Conservation (phyloP, 2,888 invertebrate genomes). For the Sepioteuthis lessoniana region DNA sequence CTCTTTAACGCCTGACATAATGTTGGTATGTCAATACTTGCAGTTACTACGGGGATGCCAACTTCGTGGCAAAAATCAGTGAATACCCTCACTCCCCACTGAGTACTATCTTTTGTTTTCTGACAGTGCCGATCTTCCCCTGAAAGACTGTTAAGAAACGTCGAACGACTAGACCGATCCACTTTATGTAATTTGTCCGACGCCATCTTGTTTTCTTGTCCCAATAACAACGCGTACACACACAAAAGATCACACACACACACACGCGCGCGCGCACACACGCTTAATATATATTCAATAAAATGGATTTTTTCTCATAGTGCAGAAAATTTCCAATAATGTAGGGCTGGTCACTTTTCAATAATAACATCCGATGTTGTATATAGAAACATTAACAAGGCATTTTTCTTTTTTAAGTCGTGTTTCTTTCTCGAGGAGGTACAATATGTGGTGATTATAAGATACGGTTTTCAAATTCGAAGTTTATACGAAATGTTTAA, state of each 20-base stretch:
- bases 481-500: background rate
- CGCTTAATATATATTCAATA: conserved; percentile 43
- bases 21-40: background rate
- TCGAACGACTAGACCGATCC: background rate
- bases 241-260: background rate
- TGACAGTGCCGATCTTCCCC: background rate
- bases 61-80: conserved; percentile 43
- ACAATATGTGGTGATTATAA: too few species aligned
- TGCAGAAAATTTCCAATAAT: conserved; percentile 40
- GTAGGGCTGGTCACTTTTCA: background rate
- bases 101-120: conserved; percentile 34
- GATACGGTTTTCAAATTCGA: background rate
- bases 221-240: background rate
- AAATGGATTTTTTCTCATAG: conserved; percentile 44
- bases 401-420: too few species aligned
- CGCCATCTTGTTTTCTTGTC: conserved; percentile 39
- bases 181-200: background rate
- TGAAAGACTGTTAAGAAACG: background rate
- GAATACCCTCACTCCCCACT: conserved; percentile 2
- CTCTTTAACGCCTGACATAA: conserved; percentile 34
- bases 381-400: too few species aligned
- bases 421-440: too few species aligned
- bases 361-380: too few species aligned
- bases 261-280: too few species aligned
- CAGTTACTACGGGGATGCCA: background rate